Evolutionary conservation across 2,888 invertebrate species (phyloP).

Genomic region (Andrena chrysosceles): DNA sequence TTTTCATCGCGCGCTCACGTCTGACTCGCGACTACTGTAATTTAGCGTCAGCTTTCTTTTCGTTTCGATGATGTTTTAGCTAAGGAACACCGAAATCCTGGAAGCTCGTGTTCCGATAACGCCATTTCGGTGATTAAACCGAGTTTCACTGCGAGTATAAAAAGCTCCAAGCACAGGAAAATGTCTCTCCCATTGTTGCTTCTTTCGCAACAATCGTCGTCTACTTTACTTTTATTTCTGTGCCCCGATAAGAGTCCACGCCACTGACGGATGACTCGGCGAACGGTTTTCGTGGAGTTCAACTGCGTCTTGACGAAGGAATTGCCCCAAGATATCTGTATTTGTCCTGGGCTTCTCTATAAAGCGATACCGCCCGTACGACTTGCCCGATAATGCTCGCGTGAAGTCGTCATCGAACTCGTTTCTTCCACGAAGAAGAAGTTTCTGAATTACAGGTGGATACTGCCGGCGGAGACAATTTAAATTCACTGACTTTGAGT

Average conservation of each 20-base stretch:
- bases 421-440: slow-evolving; percentile 36
- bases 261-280: slow-evolving; percentile 22
- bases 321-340: slow-evolving; percentile 52
- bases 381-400: slow-evolving; percentile 50
- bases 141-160: neutral
- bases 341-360: slow-evolving; percentile 45
- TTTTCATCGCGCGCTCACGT: slow-evolving; percentile 24
- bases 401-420: slow-evolving; percentile 39
- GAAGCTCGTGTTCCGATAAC: neutral
- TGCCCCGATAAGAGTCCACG: neutral
- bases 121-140: slow-evolving; percentile 35
- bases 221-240: slow-evolving; percentile 24
- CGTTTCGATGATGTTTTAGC: slow-evolving; percentile 55
- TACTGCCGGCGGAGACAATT: neutral
- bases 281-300: slow-evolving; percentile 28
- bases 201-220: neutral
- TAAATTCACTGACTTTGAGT: neutral
- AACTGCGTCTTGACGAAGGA: slow-evolving; percentile 28
- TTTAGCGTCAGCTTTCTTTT: slow-evolving; percentile 72
- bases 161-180: slow-evolving; percentile 22
- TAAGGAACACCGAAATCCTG: slow-evolving; percentile 56
- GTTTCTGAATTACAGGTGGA: neutral
- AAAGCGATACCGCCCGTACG: slow-evolving; percentile 60
- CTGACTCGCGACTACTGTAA: slow-evolving; percentile 62
- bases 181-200: slow-evolving; percentile 13